phyloP scores from a whole-genome alignment of 2,888 invertebrate genomes.

The Drosophila picticornis region DNA sequence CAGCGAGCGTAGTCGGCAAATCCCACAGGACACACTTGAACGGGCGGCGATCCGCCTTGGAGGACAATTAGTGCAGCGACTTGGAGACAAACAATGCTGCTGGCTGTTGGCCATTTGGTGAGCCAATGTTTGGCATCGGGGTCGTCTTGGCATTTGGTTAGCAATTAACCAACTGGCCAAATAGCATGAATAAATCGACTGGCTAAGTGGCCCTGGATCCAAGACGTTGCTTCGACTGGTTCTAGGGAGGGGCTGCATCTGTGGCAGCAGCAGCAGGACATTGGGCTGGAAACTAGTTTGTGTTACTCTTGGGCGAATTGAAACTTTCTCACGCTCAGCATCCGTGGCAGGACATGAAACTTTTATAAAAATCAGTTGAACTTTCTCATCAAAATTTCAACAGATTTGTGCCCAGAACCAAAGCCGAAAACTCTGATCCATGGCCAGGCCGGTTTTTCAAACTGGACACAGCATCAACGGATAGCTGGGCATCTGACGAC shows the following conservation, averaged over 20 bases:
- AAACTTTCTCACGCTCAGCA: conserved; percentile 76
- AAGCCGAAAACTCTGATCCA: conserved; percentile 22
- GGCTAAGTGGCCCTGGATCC: conserved; percentile 54
- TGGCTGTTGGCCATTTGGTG: conserved; percentile 68
- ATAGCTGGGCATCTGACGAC: conserved; percentile 30
- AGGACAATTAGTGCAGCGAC: conserved; percentile 65
- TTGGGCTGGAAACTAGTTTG: conserved; percentile 62
- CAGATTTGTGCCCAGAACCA: conserved; percentile 66
- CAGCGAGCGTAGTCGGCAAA: conserved; percentile 21
- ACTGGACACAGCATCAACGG: conserved; percentile 75
- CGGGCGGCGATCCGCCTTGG: conserved; percentile 19
- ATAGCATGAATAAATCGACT: conserved; percentile 73
- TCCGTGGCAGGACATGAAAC: conserved; percentile 72
- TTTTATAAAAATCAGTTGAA: conserved; percentile 75
- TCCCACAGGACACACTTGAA: conserved; percentile 3
- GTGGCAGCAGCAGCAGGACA: conserved; percentile 64
- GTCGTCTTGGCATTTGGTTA: conserved; percentile 62
- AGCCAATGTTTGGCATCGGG: conserved; percentile 68
- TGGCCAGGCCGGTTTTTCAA: conserved; percentile 70
- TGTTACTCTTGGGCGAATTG: conserved; percentile 16
- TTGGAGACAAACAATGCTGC: conserved; percentile 62
- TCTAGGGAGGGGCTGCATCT: conserved; percentile 32
- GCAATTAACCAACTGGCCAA: conserved; percentile 72
- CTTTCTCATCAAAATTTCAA: conserved; percentile 81
- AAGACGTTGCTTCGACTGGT: conserved; percentile 45